Evolutionary conservation across 2,113 vertebrate species (phyloP).

Genomic region (Podiceps cristatus): DNA sequence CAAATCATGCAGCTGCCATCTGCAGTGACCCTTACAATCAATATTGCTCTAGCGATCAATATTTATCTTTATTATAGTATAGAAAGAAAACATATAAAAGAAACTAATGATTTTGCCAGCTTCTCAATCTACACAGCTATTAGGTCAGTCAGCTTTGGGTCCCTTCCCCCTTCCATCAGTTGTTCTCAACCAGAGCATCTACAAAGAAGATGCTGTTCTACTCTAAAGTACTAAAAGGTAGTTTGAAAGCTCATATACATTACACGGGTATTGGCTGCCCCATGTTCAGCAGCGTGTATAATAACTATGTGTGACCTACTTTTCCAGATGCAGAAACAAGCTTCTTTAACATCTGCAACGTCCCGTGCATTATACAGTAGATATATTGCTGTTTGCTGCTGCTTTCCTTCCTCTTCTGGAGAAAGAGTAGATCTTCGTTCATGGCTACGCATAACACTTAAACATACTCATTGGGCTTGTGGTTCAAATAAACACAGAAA

Average conservation of each 20-base stretch:
- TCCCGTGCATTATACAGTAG: not conserved
- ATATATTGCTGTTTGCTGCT: not conserved
- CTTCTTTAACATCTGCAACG: not conserved
- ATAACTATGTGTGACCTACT: conserved; percentile 58
- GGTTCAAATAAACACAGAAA: not conserved
- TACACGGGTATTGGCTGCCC: conserved; percentile 26
- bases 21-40: conserved; percentile 36
- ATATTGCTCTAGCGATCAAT: conserved; percentile 54
- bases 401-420: not conserved
- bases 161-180: conserved; percentile 41
- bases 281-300: conserved; percentile 52
- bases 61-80: conserved; percentile 60
- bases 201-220: conserved; percentile 47
- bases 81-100: conserved; percentile 17
- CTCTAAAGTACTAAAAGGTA: conserved; percentile 30
- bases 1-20: conserved; percentile 66
- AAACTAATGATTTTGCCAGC: conserved; percentile 24
- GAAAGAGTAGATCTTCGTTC: not conserved
- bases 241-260: conserved; percentile 45
- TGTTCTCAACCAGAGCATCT: conserved; percentile 26
- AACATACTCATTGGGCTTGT: not conserved
- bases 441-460: not conserved
- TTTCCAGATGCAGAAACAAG: conserved; percentile 51
- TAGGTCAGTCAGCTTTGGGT: conserved; percentile 31
- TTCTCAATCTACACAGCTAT: conserved; percentile 10